These are phyloP conservation scores for Gymnobelideus leadbeateri DNA, from an alignment of 2,113 vertebrate species.

Conservation along the genomic window DNA sequence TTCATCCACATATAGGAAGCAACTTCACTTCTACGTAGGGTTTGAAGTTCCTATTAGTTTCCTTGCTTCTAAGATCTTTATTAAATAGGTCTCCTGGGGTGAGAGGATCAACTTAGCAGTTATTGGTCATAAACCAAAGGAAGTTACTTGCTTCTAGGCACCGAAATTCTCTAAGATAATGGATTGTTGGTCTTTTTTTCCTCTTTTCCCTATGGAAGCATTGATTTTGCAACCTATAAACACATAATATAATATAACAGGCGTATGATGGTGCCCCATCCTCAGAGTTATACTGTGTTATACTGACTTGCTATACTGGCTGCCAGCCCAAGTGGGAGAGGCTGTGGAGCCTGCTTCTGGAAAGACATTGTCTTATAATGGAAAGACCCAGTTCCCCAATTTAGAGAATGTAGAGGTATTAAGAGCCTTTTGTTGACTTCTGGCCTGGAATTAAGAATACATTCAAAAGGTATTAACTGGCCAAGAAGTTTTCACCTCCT, in stretches of 20 bases:
- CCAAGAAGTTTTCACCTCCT: neutral
- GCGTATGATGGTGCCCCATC: neutral
- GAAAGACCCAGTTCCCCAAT: neutral
- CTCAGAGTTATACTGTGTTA: neutral
- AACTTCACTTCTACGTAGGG: neutral
- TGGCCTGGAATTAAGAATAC: neutral
- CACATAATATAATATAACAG: neutral
- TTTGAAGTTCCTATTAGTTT: neutral
- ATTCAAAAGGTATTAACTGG: neutral
- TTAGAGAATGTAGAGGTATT: neutral
- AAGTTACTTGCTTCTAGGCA: neutral
- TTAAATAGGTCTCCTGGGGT: neutral
- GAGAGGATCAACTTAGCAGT: neutral
- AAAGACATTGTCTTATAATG: neutral
- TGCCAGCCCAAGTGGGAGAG: neutral
- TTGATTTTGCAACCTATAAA: neutral
- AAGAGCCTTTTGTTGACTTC: neutral
- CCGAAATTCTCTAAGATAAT: neutral
- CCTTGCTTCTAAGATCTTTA: neutral
- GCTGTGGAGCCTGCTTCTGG: neutral
- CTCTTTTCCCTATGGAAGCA: neutral
- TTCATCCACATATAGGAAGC: neutral
- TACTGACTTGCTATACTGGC: neutral
- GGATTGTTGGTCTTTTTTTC: neutral
- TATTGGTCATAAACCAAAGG: neutral